A percentile compares a stretch with the other conserved stretches of the same genome.
Conservation (phyloP, 1,140 invertebrate genomes). For the Agrypnia vestita region DNA sequence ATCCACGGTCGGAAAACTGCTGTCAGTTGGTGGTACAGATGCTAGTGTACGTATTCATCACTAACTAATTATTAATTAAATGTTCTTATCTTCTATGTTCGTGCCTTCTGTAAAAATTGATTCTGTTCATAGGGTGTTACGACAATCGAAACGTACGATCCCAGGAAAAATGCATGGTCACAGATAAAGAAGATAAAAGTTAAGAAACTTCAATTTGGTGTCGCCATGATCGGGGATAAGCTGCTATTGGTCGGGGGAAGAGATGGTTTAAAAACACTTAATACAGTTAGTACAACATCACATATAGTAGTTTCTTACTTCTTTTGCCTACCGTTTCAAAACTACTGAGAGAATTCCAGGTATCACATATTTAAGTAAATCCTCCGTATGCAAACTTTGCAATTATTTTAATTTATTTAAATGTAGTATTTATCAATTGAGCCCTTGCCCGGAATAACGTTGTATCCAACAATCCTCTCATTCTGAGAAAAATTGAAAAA, state of each 20-base stretch:
- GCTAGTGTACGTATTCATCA: constrained; percentile 70
- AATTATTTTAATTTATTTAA: no score
- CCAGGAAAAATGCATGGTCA: constrained; percentile 88
- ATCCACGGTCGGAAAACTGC: constrained; percentile 89
- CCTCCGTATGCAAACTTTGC: no score
- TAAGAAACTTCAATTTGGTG: constrained; percentile 90
- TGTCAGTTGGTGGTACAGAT: constrained; percentile 94
- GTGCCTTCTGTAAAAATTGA: neutral
- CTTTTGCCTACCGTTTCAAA: no score
- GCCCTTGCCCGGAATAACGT: no score
- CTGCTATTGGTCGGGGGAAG: constrained; percentile 88
- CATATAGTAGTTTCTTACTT: no score
- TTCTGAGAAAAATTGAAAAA: no score
- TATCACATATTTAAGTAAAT: no score
- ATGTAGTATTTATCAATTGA: no score
- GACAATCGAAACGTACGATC: constrained; percentile 92
- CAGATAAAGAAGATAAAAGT: constrained; percentile 86
- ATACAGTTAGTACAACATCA: constrained; percentile 74
- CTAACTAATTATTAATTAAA: neutral
- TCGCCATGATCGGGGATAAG: constrained; percentile 89
- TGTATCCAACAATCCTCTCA: no score
- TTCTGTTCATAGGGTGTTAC: constrained; percentile 78
- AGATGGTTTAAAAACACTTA: constrained; percentile 94
- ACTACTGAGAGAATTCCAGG: no score
- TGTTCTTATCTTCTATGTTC: neutral